A percentile compares a stretch with the other conserved stretches of the same genome.
These are phyloP conservation scores for Nematopogon swammerdamellus DNA, from an alignment of 2,888 invertebrate genomes.

Conservation along the genomic window DNA sequence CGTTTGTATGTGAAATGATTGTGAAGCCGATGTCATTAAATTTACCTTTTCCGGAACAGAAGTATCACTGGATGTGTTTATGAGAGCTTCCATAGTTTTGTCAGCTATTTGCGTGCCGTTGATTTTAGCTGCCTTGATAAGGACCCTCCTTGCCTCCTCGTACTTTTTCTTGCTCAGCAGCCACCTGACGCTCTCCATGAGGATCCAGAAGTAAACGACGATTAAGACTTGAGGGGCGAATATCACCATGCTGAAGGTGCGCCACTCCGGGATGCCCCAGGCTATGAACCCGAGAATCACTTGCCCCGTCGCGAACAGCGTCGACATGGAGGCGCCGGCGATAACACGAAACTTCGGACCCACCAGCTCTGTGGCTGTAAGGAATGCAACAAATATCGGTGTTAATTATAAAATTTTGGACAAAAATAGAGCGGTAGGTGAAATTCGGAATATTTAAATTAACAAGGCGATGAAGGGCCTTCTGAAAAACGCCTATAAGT, in stretches of 20 bases:
- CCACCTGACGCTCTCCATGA: conserved; percentile 75
- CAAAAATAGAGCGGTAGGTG: too few relatives aligned
- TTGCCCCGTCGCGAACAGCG: conserved; percentile 72
- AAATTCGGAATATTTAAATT: too few relatives aligned
- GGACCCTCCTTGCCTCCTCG: conserved; percentile 57
- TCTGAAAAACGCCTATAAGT: too few relatives aligned
- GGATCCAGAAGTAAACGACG: conserved; percentile 63
- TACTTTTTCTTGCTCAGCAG: conserved; percentile 63
- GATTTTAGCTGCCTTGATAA: conserved; percentile 58
- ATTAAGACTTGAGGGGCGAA: conserved; percentile 67
- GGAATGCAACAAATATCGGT: too few relatives aligned
- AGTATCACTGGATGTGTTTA: conserved; percentile 15
- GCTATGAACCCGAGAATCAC: conserved; percentile 64
- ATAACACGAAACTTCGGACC: conserved; percentile 70
- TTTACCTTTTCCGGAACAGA: not conserved
- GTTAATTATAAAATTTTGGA: too few relatives aligned
- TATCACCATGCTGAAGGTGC: conserved; percentile 59
- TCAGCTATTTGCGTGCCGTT: conserved; percentile 58
- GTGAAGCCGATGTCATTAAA: too few relatives aligned
- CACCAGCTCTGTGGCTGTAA: conserved; percentile 69
- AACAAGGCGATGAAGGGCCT: too few relatives aligned
- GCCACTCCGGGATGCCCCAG: conserved; percentile 67
- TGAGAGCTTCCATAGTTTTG: conserved; percentile 39
- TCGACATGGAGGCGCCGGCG: conserved; percentile 63
- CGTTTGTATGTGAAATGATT: too few relatives aligned